Evolutionary conservation across 2,797 vertebrate genomes (phyloP), one percentile per base, ranked within the genome.

Genomic region (Sebastes diaconus): DNA sequence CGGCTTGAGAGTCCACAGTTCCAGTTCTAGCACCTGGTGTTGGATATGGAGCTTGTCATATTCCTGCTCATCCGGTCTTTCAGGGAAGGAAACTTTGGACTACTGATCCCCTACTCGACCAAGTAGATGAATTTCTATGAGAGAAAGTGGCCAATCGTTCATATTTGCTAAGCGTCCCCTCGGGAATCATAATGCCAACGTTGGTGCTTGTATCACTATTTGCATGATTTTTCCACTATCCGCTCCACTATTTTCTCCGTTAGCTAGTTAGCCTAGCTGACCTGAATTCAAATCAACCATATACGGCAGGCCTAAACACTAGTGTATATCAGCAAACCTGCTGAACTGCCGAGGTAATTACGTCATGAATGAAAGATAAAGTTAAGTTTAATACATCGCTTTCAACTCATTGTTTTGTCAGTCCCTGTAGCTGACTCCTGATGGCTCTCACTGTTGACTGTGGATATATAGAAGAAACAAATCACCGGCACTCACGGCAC

Each of bases 151-250:
- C 42, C 42, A 46, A 46, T 46, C 14, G 1, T 46, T 46, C 16
- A 46, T 46, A 46, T 0, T 46, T 46, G 42, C 42, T 46, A 18
- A 46, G 42, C 16, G 16, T 46, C 16, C 42, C 16, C 42, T 46
- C 0, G 3, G 42, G 42, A 46, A 16, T 46, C 6, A 46, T 46
- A 0, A 0, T 46, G 42, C 42, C 42, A 46, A 46, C 0, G 0
- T 46, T 46, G 42, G 42, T 46, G 42, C 6, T 2, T 18, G 42
- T 18, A 46, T 46, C 42, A 46, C 16, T 46, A 42, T 42, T 42
- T 42, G 39, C 39, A 16, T 42, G 39, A 42, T 42, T 42, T 42
- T 42, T 16, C 39, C 39, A 42, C 39, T 42, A 16, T 42, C 39
- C 0, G 14, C 14, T 42, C 39, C 39, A 42, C 39, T 42, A 18